phyloP scores from a whole-genome alignment of 2,113 vertebrate genomes.

The crab-eating macaque (Macaca fascicularis) region T2T-MFA8v1.1 NC_088378.1:125750001-125750500 shows the following conservation, averaged over 20 bases:
- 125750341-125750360: background rate
- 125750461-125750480: background rate
- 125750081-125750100: background rate
- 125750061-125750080: background rate
- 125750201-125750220: background rate
- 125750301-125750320: background rate
- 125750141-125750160: background rate
- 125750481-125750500: no score
- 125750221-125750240: background rate
- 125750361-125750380: background rate
- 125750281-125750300: background rate
- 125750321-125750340: background rate
- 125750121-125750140: background rate
- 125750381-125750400: background rate
- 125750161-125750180: background rate
- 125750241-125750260: background rate
- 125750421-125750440: background rate
- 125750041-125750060: background rate
- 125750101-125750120: background rate
- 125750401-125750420: background rate
- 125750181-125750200: background rate
- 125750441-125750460: background rate
- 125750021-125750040: background rate
- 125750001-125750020: background rate
- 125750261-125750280: background rate